phyloP scores from a whole-genome alignment of 2,888 invertebrate species.

The Standfussiana lucernea region DNA sequence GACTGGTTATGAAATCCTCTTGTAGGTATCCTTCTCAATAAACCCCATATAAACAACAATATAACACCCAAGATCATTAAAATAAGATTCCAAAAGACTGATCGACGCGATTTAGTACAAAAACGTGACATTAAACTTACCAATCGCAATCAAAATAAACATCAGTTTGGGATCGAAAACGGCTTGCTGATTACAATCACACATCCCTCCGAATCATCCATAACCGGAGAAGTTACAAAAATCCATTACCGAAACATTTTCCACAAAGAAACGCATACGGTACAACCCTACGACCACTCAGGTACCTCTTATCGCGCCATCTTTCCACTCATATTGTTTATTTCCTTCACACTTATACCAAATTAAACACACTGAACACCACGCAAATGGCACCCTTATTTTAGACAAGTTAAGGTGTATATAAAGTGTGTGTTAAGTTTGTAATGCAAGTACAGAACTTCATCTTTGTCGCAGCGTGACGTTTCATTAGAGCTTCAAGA shows the following conservation, averaged over 20 bases:
- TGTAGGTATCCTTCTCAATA: neutral
- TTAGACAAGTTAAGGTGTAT: accelerated
- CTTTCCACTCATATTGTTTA: conserved; percentile 79
- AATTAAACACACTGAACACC: conserved; percentile 32
- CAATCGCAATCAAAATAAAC: conserved; percentile 28
- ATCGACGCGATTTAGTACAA: conserved; percentile 19
- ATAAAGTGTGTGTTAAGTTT: conserved; percentile 32
- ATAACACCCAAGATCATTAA: conserved; percentile 7
- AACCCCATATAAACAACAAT: conserved; percentile 3
- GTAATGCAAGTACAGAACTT: conserved; percentile 64
- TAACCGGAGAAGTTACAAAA: conserved; percentile 46
- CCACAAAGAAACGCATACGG: conserved; percentile 35
- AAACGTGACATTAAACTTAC: conserved; percentile 33
- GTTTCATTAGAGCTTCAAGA: conserved; percentile 84
- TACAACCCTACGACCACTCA: conserved; percentile 77
- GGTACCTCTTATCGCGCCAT: conserved; percentile 85
- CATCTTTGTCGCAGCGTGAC: conserved; percentile 81
- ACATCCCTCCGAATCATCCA: conserved; percentile 49
- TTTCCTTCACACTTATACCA: conserved; percentile 76
- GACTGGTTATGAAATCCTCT: neutral
- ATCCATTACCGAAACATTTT: conserved; percentile 60
- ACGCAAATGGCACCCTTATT: conserved; percentile 40
- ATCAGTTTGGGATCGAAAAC: conserved; percentile 25
- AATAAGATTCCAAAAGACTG: conserved; percentile 40
- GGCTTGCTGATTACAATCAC: conserved; percentile 51